Conservation (phyloP, 92 coral and sea anemone species). For the Epizoanthus stellaris region DNA sequence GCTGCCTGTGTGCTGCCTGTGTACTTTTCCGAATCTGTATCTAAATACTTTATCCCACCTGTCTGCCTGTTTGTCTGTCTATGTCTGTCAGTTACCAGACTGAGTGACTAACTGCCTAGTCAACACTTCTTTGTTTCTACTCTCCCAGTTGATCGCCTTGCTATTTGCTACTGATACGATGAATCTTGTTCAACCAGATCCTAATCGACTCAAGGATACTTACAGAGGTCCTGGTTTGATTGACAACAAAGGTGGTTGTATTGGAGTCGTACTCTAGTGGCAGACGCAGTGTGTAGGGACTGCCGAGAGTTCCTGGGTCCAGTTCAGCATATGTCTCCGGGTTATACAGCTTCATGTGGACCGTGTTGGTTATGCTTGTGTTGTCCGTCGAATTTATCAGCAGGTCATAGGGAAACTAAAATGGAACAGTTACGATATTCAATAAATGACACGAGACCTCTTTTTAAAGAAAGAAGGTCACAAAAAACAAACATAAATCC, state of each 20-base stretch:
- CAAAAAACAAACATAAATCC: not conserved
- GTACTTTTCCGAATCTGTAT: no score
- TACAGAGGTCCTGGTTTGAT: constrained; percentile 51
- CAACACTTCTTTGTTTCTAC: no score
- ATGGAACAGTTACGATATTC: not conserved
- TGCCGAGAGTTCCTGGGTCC: constrained; percentile 47
- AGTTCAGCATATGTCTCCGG: constrained; percentile 75
- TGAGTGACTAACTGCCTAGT: no score
- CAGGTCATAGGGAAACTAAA: constrained; percentile 69
- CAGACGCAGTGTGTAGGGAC: constrained; percentile 62
- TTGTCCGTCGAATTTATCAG: constrained; percentile 48
- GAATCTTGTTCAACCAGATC: no score
- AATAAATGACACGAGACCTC: not conserved
- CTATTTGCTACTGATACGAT: no score
- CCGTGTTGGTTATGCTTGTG: constrained; percentile 71
- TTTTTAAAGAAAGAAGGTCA: not conserved
- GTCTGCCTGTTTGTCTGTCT: no score
- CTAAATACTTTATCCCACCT: no score
- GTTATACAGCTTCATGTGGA: constrained; percentile 75
- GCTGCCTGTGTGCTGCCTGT: no score
- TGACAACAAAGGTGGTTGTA: constrained; percentile 31
- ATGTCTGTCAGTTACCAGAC: no score
- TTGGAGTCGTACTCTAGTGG: constrained; percentile 62
- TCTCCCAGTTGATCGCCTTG: not conserved
- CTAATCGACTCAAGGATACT: not conserved